Percentiles rank a stretch among this genome's conserved stretches.
phyloP scores from a whole-genome alignment of 2,888 invertebrate species.

The Folsomia candida region DNA sequence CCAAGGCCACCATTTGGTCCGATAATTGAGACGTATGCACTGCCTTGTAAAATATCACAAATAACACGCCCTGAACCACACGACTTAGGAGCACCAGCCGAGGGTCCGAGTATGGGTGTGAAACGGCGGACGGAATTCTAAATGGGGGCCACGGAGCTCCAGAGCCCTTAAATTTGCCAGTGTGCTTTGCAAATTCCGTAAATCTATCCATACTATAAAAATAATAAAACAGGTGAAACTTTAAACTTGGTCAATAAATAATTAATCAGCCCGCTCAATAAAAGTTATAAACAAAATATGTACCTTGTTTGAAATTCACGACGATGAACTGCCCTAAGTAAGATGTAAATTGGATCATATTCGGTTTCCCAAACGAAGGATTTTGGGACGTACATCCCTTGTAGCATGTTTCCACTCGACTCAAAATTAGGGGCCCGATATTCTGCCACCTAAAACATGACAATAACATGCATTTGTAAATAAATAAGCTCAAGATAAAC shows the following conservation, averaged over 20 bases:
- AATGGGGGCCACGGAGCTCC: slow-evolving; percentile 78
- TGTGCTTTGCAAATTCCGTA: slow-evolving; percentile 69
- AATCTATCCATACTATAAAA: slow-evolving; percentile 94
- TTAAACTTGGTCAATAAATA: no score
- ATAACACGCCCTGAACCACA: slow-evolving; percentile 70
- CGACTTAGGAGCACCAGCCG: slow-evolving; percentile 62
- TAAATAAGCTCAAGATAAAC: slow-evolving; percentile 16
- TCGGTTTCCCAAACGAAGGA: slow-evolving; percentile 84
- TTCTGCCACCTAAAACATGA: slow-evolving; percentile 72
- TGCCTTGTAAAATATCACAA: slow-evolving; percentile 80
- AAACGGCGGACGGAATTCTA: slow-evolving; percentile 66
- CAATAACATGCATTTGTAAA: slow-evolving; percentile 7
- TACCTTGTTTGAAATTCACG: slow-evolving; percentile 89
- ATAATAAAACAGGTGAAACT: no score
- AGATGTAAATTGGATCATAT: slow-evolving; percentile 90
- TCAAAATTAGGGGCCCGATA: slow-evolving; percentile 88
- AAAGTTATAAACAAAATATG: no score
- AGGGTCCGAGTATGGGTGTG: slow-evolving; percentile 68
- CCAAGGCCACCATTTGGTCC: slow-evolving; percentile 83
- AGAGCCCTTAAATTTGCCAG: slow-evolving; percentile 60
- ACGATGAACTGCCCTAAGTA: slow-evolving; percentile 84
- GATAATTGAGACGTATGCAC: slow-evolving; percentile 70
- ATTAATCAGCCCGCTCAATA: no score
- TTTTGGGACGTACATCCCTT: slow-evolving; percentile 80
- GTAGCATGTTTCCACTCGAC: slow-evolving; percentile 68